Evolutionary conservation across 2,888 invertebrate genomes (phyloP).

Genomic region (Epirrita christyi): DNA sequence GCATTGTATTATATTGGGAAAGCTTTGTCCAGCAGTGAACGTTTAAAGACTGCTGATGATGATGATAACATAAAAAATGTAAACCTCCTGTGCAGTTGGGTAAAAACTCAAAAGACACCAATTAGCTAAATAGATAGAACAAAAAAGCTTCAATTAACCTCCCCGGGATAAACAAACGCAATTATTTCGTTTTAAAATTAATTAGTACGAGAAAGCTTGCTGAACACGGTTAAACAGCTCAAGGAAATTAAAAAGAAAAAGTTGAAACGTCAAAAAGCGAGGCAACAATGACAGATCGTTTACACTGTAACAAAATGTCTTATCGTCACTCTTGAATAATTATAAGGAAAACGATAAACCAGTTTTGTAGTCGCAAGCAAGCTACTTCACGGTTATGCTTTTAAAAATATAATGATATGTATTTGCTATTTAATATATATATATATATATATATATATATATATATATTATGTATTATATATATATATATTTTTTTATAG

Average conservation of each 20-base stretch:
- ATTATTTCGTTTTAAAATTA: slow-evolving; percentile 40
- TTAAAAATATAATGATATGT: too few species aligned
- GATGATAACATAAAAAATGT: too few species aligned
- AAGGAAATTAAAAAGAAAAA: slow-evolving; percentile 56
- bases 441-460: too few species aligned
- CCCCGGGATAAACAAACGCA: slow-evolving; percentile 35
- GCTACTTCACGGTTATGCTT: too few species aligned
- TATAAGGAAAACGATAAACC: slow-evolving; percentile 45
- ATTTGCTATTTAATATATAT: too few species aligned
- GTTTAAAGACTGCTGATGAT: too few species aligned
- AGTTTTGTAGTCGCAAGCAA: not conserved
- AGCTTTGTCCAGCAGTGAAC: too few species aligned
- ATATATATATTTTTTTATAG: too few species aligned
- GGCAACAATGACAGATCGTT: slow-evolving; percentile 74
- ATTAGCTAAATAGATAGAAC: slow-evolving; percentile 6
- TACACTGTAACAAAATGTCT: slow-evolving; percentile 73
- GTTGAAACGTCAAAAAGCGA: slow-evolving; percentile 37
- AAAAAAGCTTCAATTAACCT: slow-evolving; percentile 26
- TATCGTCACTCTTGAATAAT: slow-evolving; percentile 56
- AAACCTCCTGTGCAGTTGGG: slow-evolving; percentile 2
- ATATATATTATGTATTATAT: too few species aligned
- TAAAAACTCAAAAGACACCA: slow-evolving; percentile 6
- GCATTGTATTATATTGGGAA: too few species aligned
- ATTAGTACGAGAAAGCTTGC: slow-evolving; percentile 45
- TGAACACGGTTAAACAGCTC: slow-evolving; percentile 57